Percentiles rank a stretch among this genome's conserved stretches.
Evolutionary conservation across 2,888 invertebrate genomes (phyloP).

Genomic region (Ernsta delagoae): DNA sequence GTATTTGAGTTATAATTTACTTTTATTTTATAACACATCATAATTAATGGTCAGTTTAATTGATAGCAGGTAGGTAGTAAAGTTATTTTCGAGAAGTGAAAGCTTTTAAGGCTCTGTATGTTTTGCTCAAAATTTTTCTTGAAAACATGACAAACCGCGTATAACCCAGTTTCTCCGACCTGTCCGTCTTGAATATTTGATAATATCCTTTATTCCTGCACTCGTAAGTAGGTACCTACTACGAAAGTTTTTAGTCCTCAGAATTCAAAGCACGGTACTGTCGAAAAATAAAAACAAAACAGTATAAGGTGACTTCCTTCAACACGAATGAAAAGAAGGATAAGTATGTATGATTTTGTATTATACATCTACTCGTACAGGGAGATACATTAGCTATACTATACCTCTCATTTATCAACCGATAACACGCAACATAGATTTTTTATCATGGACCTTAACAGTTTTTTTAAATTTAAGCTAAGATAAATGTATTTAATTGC

Average conservation of each 20-base stretch:
- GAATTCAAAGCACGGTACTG: slow-evolving; percentile 41
- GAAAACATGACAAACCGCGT: slow-evolving; percentile 7
- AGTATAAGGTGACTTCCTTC: slow-evolving; percentile 42
- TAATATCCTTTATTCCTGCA: slow-evolving; percentile 21
- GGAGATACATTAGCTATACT: neutral
- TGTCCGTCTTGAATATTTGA: slow-evolving; percentile 28
- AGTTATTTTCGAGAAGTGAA: neutral
- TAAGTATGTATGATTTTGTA: neutral
- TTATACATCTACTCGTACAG: too few species aligned
- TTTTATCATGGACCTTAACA: neutral
- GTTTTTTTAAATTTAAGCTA: neutral
- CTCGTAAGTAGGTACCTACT: slow-evolving; percentile 20
- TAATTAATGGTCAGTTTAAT: neutral
- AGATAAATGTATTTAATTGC: slow-evolving; percentile 2
- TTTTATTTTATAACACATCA: neutral
- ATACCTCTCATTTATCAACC: neutral
- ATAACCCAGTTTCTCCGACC: slow-evolving; percentile 11
- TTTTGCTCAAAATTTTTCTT: slow-evolving; percentile 10
- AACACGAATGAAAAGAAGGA: slow-evolving; percentile 24
- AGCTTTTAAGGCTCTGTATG: neutral
- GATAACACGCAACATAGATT: neutral
- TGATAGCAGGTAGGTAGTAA: neutral
- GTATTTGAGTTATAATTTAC: neutral
- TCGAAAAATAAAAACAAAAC: slow-evolving; percentile 42
- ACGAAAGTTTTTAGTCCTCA: slow-evolving; percentile 43